These are phyloP conservation scores for Zenarchopterus dispar DNA, from an alignment of 2,797 vertebrate species.

Conservation along the genomic window DNA sequence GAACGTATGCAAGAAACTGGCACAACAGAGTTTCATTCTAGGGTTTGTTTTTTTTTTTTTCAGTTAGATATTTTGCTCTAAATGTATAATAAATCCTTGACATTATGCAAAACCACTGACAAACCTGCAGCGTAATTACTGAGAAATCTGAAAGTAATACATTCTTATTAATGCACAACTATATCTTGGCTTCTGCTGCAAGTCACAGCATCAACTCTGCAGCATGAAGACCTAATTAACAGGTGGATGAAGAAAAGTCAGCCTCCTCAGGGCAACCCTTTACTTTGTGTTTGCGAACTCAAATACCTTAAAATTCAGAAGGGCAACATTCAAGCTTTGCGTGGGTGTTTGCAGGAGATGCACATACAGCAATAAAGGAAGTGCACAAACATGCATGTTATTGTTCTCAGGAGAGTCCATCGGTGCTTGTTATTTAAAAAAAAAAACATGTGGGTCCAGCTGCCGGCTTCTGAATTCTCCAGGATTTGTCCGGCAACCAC, in stretches of 20 bases:
- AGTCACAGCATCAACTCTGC: conserved; percentile 34
- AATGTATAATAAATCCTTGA: conserved; percentile 44
- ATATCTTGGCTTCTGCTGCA: conserved; percentile 21
- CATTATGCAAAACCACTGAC: conserved; percentile 39
- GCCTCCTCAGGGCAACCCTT: conserved; percentile 36
- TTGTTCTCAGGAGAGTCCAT: conserved; percentile 22
- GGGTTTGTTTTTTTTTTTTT: conserved; percentile 11
- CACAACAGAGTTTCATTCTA: conserved; percentile 16
- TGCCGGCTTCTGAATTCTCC: conserved; percentile 25
- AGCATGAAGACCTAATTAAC: conserved; percentile 57
- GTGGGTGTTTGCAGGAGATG: conserved; percentile 23
- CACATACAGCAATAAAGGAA: background rate
- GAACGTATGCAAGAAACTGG: conserved; percentile 41
- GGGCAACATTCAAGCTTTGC: conserved; percentile 19
- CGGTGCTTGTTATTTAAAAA: conserved; percentile 5
- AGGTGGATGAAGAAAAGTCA: conserved; percentile 44
- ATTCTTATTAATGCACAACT: conserved; percentile 40
- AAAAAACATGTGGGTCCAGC: conserved; percentile 28
- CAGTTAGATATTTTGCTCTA: conserved; percentile 33
- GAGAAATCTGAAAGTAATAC: conserved; percentile 49
- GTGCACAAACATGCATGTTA: conserved; percentile 14
- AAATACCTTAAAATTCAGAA: conserved; percentile 45
- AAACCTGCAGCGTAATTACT: conserved; percentile 44
- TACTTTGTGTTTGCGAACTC: conserved; percentile 47
- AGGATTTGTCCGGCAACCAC: conserved; percentile 1